These are phyloP conservation scores for Encarsia formosa DNA, from an alignment of 2,888 invertebrate species.

Conservation along the genomic window DNA sequence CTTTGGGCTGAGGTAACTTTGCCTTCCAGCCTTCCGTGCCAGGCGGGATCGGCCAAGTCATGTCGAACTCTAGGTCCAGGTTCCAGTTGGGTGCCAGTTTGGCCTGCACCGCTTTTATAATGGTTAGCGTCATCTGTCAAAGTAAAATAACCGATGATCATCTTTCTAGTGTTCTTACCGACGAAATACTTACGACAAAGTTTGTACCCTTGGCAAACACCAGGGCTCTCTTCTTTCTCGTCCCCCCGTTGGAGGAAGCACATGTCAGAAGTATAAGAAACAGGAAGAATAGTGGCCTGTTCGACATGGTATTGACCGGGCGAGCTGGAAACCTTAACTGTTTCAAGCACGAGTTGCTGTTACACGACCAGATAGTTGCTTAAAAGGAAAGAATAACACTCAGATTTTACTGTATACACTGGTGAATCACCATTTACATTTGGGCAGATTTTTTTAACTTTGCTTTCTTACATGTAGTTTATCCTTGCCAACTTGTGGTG, in stretches of 20 bases:
- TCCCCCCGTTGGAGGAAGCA: background rate
- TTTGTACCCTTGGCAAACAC: slow-evolving; percentile 52
- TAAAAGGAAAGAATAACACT: too few relatives aligned
- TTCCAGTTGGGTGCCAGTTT: slow-evolving; percentile 60
- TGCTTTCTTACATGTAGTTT: too few relatives aligned
- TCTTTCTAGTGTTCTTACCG: background rate
- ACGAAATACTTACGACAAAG: slow-evolving; percentile 43
- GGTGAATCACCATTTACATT: too few relatives aligned
- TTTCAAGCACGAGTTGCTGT: too few relatives aligned
- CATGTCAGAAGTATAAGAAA: background rate
- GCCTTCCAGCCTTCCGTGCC: slow-evolving; percentile 20
- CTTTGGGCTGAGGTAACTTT: background rate
- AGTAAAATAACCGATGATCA: background rate
- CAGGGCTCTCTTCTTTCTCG: slow-evolving; percentile 32
- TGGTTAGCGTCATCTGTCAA: slow-evolving; percentile 56
- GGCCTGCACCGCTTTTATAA: slow-evolving; percentile 58
- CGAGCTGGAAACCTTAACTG: too few relatives aligned
- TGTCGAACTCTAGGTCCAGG: slow-evolving; percentile 58
- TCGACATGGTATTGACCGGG: too few relatives aligned
- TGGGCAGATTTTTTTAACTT: too few relatives aligned
- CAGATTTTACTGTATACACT: too few relatives aligned
- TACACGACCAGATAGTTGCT: too few relatives aligned
- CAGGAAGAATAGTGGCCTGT: too few relatives aligned
- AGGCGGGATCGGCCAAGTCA: slow-evolving; percentile 53
- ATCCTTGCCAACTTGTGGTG: too few relatives aligned